phyloP scores from a whole-genome alignment of 2,113 vertebrate genomes.

The Varanus salvator region DNA sequence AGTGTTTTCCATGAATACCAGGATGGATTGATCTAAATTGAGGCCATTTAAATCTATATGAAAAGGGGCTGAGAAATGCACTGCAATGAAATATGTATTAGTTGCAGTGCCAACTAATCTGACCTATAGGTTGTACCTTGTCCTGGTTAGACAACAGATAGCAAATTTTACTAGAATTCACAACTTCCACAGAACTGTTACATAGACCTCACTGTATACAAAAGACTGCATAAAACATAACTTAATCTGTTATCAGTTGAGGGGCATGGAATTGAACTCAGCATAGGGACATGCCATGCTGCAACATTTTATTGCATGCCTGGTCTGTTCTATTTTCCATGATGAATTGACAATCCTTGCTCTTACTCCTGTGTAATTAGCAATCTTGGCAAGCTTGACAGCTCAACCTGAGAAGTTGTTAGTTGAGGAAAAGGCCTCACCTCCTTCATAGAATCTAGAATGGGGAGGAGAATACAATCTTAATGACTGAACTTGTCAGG shows the following conservation, averaged over 20 bases:
- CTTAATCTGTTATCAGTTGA: neutral
- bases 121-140: neutral
- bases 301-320: neutral
- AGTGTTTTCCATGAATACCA: too few relatives aligned
- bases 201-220: neutral
- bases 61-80: neutral
- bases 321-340: neutral
- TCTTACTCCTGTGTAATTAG: too few relatives aligned
- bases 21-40: too few relatives aligned
- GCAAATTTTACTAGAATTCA: neutral
- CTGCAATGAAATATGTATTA: neutral
- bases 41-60: too few relatives aligned
- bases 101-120: neutral
- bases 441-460: too few relatives aligned
- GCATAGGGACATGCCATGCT: neutral
- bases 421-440: too few relatives aligned
- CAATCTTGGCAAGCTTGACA: too few relatives aligned
- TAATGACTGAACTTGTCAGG: too few relatives aligned
- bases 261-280: too few relatives aligned
- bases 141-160: neutral
- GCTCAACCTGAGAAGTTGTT: too few relatives aligned
- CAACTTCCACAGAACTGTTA: neutral
- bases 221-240: neutral
- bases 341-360: neutral
- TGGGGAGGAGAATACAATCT: too few relatives aligned